These are phyloP conservation scores for Microcebus ravelobensis DNA, from an alignment of 2,113 vertebrate genomes.

Conservation along the genomic window DNA sequence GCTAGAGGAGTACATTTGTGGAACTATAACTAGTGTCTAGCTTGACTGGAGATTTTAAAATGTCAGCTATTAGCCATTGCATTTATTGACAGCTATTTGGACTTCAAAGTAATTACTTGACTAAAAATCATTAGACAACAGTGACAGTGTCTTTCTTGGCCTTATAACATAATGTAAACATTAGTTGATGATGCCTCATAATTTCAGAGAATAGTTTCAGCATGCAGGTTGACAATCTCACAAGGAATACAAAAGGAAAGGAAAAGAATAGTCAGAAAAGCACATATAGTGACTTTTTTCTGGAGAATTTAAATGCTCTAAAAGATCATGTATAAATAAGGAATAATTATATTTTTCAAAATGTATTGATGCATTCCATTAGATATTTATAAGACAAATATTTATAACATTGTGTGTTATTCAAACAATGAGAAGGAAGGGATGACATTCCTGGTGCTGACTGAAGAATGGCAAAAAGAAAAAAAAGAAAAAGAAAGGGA, in stretches of 20 bases:
- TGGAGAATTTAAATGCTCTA: neutral
- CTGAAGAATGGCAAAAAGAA: no score
- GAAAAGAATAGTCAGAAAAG: neutral
- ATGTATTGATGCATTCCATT: neutral
- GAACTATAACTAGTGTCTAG: neutral
- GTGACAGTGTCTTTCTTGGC: neutral
- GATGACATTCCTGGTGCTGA: no score
- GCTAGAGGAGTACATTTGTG: neutral
- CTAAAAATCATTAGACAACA: neutral
- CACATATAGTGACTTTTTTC: neutral
- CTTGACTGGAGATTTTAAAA: neutral
- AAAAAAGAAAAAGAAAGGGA: neutral
- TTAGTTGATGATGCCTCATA: neutral
- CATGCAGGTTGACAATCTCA: neutral
- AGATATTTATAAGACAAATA: neutral
- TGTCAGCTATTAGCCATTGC: neutral
- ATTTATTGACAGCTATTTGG: neutral
- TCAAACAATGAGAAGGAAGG: neutral
- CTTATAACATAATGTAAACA: neutral
- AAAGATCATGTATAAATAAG: neutral
- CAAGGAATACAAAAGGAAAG: neutral
- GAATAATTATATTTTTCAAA: neutral
- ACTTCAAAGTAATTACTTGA: neutral
- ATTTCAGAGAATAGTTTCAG: neutral
- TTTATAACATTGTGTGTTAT: neutral